Evolutionary conservation across 2,113 vertebrate species (phyloP), one percentile per base, ranked within the genome.

Genomic region (human): DNA sequence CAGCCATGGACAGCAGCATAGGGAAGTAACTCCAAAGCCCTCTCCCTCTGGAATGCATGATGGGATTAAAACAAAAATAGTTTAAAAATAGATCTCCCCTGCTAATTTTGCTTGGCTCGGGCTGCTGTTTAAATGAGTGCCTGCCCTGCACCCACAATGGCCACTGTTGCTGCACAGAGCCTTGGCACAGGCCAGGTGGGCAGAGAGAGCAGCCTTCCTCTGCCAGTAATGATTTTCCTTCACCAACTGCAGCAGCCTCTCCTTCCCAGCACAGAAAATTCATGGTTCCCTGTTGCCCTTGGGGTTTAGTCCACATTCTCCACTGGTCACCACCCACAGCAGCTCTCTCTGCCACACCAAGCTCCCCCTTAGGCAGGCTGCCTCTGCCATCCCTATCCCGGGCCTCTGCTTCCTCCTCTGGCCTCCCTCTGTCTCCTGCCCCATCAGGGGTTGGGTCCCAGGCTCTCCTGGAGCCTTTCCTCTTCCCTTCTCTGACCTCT

Each of bases 311-410:
- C 35, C 61, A 61, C 45, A n/a, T n/a, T 73, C 14, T 43, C n/a
- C 68, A 4, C 1, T 43, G 35, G 57, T 84, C 35, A 30, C 0
- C 17, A 23, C 10, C 8, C 6, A 8, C 27, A 17, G 8, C 6
- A 5, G 43, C 25, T 50, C 30, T 57, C 35, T 66, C 64, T 40
- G 22, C 38, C 61, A 16, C 5, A 1, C 43, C 5, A 1, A 43
- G 30, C 84, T 80, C 48, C 45, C 8, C 85, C 85, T 66, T 18
- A 1, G 0, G 0, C 43, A 38, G 18, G 11, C 30, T 20, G 5
- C 17, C 57, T 5, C 6, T 35, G 13, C 66, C 16, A 0, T 5
- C n/a, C 38, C 25, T 25, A 0, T 8, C 8, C 27, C 17, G 8
- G 25, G 27, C 50, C 32, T 35, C 25, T 12, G 9, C 9, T 32